Conservation (phyloP, 2,797 vertebrate species). For the Sandelia bainsii region DNA sequence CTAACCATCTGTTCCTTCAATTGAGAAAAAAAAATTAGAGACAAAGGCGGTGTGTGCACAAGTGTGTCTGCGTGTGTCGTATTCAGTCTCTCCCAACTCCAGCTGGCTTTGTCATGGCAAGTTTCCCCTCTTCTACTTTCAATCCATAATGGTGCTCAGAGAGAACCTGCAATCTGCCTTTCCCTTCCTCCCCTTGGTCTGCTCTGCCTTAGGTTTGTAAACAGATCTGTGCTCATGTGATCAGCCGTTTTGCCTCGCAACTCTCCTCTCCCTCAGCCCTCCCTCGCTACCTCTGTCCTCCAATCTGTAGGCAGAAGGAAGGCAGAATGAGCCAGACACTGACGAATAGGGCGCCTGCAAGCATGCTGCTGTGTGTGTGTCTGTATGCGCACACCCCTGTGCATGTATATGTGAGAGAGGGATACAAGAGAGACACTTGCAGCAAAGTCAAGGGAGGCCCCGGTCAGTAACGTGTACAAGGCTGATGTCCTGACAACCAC, state of each 20-base stretch:
- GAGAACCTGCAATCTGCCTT: conserved; percentile 55
- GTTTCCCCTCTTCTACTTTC: conserved; percentile 70
- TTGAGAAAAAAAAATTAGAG: conserved; percentile 65
- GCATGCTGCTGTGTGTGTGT: conserved; percentile 64
- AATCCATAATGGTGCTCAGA: conserved; percentile 70
- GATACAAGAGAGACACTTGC: conserved; percentile 68
- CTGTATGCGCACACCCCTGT: conserved; percentile 58
- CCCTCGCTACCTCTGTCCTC: conserved; percentile 71
- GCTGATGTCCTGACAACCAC: conserved; percentile 77
- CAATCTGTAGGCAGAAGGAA: conserved; percentile 79
- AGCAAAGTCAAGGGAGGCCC: conserved; percentile 78
- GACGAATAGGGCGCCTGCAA: conserved; percentile 76
- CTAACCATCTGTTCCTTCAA: conserved; percentile 86
- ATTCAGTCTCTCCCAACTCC: conserved; percentile 74
- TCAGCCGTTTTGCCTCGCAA: conserved; percentile 89
- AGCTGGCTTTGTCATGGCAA: conserved; percentile 78
- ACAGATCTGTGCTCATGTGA: conserved; percentile 90
- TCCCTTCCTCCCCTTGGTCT: conserved; percentile 58
- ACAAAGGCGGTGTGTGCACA: conserved; percentile 71
- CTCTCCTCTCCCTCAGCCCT: conserved; percentile 80
- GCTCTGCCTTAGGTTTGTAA: conserved; percentile 87
- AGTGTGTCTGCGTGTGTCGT: conserved; percentile 64
- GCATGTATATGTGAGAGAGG: conserved; percentile 66
- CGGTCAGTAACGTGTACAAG: conserved; percentile 62
- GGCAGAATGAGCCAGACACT: conserved; percentile 75